Conservation (phyloP, 2,888 invertebrate genomes). For the Loripinus fragilis region DNA sequence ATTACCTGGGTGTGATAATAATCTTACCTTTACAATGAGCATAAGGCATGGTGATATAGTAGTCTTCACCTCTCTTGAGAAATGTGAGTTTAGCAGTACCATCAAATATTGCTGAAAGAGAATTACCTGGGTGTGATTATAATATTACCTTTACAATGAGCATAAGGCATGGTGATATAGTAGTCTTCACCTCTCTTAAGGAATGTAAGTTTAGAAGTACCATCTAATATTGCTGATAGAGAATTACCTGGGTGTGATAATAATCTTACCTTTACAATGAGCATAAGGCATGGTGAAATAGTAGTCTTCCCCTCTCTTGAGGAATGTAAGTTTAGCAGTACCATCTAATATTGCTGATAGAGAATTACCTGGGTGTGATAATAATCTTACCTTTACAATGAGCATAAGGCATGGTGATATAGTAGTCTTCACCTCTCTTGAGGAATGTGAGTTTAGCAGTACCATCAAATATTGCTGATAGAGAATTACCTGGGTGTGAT, state of each 20-base stretch:
- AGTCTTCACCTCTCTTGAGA: not conserved
- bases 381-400: constrained; percentile 87
- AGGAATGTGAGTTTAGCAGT: too few relatives aligned
- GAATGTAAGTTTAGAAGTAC: too few relatives aligned
- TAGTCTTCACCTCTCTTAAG: not conserved
- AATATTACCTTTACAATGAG: constrained; percentile 87
- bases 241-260: too few relatives aligned
- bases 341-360: constrained; percentile 97
- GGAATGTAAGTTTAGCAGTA: constrained; percentile 91
- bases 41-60: not conserved
- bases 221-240: too few relatives aligned
- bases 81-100: too few relatives aligned
- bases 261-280: constrained; percentile 92
- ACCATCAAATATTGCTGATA: too few relatives aligned
- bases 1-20: too few relatives aligned
- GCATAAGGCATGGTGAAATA: constrained; percentile 96
- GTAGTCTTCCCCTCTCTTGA: constrained; percentile 95
- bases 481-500: too few relatives aligned
- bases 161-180: not conserved
- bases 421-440: not conserved
- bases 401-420: not conserved
- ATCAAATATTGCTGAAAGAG: too few relatives aligned
- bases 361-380: constrained; percentile 94
- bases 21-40: constrained; percentile 86
- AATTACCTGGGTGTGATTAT: too few relatives aligned